phyloP scores from a whole-genome alignment of 2,888 invertebrate genomes.

The Bursaphelenchus okinawaensis region DNA sequence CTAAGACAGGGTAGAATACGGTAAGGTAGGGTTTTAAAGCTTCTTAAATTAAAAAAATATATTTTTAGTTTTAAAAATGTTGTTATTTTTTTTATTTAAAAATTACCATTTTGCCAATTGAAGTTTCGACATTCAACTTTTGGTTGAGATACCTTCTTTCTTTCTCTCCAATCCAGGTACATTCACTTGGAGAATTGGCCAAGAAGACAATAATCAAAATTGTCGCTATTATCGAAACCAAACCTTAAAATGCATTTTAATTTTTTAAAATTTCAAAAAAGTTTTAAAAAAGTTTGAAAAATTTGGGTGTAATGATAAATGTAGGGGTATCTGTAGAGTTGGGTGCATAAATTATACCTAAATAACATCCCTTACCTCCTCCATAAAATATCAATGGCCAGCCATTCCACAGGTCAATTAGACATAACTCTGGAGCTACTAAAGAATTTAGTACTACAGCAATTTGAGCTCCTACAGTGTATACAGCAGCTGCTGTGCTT shows the following conservation, averaged over 20 bases:
- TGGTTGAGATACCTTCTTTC: constrained; percentile 29
- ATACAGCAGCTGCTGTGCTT: constrained; percentile 39
- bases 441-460: constrained; percentile 26
- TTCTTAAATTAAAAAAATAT: not conserved
- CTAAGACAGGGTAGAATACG: too few relatives aligned
- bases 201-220: constrained; percentile 20
- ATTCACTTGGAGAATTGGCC: constrained; percentile 30
- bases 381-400: constrained; percentile 44
- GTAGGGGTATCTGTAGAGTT: too few relatives aligned
- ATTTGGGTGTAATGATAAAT: too few relatives aligned
- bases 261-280: constrained; percentile 10
- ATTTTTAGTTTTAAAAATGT: too few relatives aligned
- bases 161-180: constrained; percentile 26
- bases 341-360: constrained; percentile 4
- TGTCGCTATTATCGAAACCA: constrained; percentile 15
- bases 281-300: not conserved
- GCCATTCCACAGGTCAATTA: constrained; percentile 22
- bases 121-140: constrained; percentile 9
- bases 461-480: constrained; percentile 39
- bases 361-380: constrained; percentile 12
- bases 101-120: constrained; percentile 2
- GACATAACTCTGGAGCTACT: constrained; percentile 28
- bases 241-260: too few relatives aligned
- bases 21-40: not conserved
- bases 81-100: too few relatives aligned